Conservation (phyloP, 1,140 invertebrate genomes). For the Hermetia illucens region DNA sequence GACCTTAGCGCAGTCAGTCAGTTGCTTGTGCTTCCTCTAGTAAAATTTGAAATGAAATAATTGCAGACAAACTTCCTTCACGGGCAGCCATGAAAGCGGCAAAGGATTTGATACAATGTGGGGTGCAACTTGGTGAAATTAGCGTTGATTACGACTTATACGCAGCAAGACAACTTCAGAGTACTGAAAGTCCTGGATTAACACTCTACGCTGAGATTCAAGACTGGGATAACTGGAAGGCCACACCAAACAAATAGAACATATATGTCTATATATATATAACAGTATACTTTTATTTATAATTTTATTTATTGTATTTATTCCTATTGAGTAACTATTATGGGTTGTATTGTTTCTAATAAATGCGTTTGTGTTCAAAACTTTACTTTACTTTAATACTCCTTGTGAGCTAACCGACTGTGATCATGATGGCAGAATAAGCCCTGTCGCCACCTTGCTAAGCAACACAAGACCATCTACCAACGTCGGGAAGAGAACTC, state of each 20-base stretch:
- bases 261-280: too few relatives aligned
- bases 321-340: too few relatives aligned
- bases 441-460: too few relatives aligned
- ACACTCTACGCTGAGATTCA: slow-evolving; percentile 34
- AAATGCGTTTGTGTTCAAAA: too few relatives aligned
- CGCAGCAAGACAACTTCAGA: slow-evolving; percentile 38
- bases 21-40: background rate
- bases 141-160: slow-evolving; percentile 37
- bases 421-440: too few relatives aligned
- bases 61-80: slow-evolving; percentile 37
- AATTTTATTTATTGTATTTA: too few relatives aligned
- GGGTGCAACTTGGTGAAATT: slow-evolving; percentile 35
- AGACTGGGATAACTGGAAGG: slow-evolving; percentile 3
- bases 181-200: slow-evolving; percentile 40
- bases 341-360: too few relatives aligned
- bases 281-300: too few relatives aligned
- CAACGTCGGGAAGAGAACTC: too few relatives aligned
- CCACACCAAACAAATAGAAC: background rate
- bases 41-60: background rate
- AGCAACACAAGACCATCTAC: too few relatives aligned
- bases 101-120: slow-evolving; percentile 40
- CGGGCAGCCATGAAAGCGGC: slow-evolving; percentile 34
- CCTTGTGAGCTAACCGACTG: too few relatives aligned
- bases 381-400: too few relatives aligned
- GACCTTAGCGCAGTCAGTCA: background rate